Evolutionary conservation across 2,888 invertebrate genomes (phyloP).

Genomic region (Hyposoter dolosus): DNA sequence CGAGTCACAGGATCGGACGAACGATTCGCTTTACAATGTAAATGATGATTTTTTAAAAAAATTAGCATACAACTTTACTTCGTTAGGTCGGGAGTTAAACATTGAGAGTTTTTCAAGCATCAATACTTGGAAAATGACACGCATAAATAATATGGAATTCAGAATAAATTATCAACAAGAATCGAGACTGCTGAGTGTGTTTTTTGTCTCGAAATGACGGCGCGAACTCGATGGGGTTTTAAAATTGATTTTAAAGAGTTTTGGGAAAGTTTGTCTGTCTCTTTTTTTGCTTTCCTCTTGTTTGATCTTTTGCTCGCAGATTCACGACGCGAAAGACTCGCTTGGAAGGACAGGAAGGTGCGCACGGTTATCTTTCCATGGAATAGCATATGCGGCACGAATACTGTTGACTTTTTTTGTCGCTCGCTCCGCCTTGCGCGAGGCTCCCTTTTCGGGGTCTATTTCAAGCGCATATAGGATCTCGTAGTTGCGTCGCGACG

Average conservation of each 20-base stretch:
- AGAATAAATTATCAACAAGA: neutral
- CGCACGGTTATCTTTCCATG: slow-evolving; percentile 52
- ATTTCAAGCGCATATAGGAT: slow-evolving; percentile 32
- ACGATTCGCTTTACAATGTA: neutral
- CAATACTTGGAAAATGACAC: neutral
- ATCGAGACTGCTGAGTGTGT: neutral
- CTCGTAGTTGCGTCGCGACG: slow-evolving; percentile 53
- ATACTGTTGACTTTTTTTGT: slow-evolving; percentile 18
- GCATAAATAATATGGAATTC: neutral
- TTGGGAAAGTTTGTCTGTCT: neutral
- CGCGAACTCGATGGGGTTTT: neutral
- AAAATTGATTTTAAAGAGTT: neutral
- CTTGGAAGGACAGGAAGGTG: slow-evolving; percentile 21
- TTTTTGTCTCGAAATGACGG: neutral
- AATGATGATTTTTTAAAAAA: neutral
- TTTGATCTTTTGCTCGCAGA: neutral
- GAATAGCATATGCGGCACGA: slow-evolving; percentile 10
- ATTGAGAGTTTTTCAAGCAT: neutral
- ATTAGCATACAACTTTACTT: slow-evolving; percentile 6
- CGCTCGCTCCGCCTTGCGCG: slow-evolving; percentile 8
- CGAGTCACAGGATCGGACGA: neutral
- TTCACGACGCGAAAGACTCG: slow-evolving; percentile 2
- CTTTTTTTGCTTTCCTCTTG: neutral
- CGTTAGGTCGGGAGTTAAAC: neutral
- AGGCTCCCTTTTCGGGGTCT: slow-evolving; percentile 23